Conservation (phyloP, 2,888 invertebrate genomes). For the Panzeria rudis region DNA sequence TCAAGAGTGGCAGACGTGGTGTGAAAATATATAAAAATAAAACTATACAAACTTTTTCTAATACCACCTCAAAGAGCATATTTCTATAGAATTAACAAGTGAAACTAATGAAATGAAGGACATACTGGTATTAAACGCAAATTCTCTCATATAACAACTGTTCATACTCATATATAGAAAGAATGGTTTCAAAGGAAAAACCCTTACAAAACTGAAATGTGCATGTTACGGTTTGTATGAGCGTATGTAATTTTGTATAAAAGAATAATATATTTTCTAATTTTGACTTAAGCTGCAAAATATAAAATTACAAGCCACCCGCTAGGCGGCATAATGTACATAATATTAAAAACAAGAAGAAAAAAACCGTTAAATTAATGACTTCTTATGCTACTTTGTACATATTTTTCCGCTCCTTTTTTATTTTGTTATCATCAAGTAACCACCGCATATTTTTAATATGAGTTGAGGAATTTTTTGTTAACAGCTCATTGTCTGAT, state of each 20-base stretch:
- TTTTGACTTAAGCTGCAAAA: constrained; percentile 2
- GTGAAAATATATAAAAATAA: neutral
- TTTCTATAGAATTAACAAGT: neutral
- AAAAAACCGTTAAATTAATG: constrained; percentile 16
- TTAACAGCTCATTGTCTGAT: neutral
- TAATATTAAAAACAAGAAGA: constrained; percentile 15
- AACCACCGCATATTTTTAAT: neutral
- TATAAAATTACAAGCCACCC: constrained; percentile 3
- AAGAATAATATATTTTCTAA: neutral
- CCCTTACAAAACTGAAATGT: neutral
- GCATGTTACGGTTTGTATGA: neutral
- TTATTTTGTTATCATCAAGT: neutral
- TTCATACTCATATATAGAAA: neutral
- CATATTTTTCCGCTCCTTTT: neutral
- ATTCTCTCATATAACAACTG: too few relatives aligned
- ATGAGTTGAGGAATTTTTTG: neutral
- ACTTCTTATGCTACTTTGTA: constrained; percentile 1
- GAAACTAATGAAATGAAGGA: neutral
- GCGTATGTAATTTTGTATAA: neutral
- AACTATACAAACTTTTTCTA: neutral
- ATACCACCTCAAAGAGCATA: neutral
- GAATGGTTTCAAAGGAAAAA: too few relatives aligned
- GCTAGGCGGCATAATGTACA: neutral
- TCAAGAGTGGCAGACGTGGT: neutral
- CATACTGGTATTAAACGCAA: too few relatives aligned